Conservation (phyloP, 1,140 invertebrate genomes). For the Bombus sibiricus region DNA sequence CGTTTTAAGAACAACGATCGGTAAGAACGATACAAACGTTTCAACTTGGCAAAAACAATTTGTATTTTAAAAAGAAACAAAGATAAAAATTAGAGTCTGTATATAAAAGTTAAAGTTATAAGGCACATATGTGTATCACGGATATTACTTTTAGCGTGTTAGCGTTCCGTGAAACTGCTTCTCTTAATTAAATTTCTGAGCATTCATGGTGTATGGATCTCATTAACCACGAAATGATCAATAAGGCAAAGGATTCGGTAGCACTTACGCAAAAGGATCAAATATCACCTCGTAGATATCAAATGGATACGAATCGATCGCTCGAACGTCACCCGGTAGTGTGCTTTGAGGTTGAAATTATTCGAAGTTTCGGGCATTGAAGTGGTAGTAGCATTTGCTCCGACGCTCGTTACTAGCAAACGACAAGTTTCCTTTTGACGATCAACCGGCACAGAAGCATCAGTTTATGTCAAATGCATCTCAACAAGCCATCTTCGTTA, state of each 20-base stretch:
- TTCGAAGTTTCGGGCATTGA: conserved; percentile 19
- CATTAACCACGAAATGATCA: neutral
- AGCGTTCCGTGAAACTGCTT: neutral
- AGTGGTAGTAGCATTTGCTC: conserved; percentile 22
- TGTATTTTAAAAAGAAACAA: neutral
- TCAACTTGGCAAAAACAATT: neutral
- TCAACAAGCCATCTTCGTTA: neutral
- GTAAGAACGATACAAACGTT: too few species aligned
- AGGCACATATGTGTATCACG: too few species aligned
- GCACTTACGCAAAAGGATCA: neutral
- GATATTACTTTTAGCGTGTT: too few species aligned
- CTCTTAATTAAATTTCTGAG: neutral
- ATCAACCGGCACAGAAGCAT: conserved; percentile 17
- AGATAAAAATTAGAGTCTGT: neutral
- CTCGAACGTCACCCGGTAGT: neutral
- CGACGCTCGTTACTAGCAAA: conserved; percentile 24
- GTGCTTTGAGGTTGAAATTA: conserved; percentile 47
- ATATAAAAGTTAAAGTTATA: too few species aligned
- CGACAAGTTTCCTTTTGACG: conserved; percentile 42
- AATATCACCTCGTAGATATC: neutral
- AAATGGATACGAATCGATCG: conserved; percentile 32
- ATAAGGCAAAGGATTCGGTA: neutral
- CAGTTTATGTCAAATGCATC: conserved; percentile 30
- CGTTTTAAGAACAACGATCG: neutral
- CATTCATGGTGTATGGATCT: neutral